Conservation (phyloP, 2,113 vertebrate genomes). For the Hydropotes inermis region DNA sequence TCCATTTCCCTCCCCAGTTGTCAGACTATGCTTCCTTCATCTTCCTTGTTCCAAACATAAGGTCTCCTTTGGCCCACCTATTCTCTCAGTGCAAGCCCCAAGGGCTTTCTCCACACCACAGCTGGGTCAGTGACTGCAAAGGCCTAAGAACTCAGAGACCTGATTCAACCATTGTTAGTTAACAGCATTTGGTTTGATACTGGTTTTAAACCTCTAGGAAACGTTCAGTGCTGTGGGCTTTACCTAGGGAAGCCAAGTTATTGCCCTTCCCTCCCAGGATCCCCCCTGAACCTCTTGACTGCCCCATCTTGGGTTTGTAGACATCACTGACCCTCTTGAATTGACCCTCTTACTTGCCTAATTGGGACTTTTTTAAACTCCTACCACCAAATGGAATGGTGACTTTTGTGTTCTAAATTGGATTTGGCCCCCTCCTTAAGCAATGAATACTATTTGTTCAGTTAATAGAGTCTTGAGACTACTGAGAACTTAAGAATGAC, state of each 20-base stretch:
- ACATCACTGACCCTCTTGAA: background rate
- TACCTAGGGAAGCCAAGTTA: background rate
- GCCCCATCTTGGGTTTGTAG: background rate
- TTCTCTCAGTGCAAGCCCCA: background rate
- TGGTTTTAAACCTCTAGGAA: background rate
- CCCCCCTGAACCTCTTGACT: background rate
- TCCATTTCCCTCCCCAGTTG: background rate
- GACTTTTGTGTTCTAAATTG: background rate
- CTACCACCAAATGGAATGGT: background rate
- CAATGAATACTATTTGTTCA: background rate
- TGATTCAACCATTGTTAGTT: background rate
- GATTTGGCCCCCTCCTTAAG: background rate
- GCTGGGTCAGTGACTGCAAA: background rate
- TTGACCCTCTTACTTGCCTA: background rate
- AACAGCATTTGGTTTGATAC: background rate
- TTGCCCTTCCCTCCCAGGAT: background rate
- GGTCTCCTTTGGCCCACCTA: background rate
- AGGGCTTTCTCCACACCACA: background rate
- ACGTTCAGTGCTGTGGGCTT: background rate
- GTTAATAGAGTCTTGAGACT: background rate
- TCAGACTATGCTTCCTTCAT: background rate
- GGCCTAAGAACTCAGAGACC: background rate
- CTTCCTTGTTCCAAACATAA: background rate
- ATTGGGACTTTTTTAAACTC: background rate
- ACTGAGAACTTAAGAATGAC: conserved; percentile 14